Base-by-base conservation (phyloP, 2,888 invertebrate genomes). In the Drosophila macrospina region DNA sequence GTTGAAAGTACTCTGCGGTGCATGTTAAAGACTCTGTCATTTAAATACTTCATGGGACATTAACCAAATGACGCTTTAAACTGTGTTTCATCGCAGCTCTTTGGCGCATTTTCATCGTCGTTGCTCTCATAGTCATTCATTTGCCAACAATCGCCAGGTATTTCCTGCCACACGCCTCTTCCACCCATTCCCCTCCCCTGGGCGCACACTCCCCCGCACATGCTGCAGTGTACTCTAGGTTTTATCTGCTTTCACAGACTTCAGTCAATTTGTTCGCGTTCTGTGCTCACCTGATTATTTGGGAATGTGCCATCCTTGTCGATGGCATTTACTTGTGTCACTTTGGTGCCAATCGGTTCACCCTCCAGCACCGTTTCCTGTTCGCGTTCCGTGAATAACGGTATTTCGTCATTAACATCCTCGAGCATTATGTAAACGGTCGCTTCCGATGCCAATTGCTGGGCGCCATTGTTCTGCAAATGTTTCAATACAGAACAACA, bases 351-450 rank as follows among this genome's bases (percentile, higher is more conserved):
- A 83, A 98, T 96, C 39, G 97, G 97, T 92, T 98, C 98, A 68
- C 98, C 98, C 93, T 98, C 98, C 81, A 98, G 94, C 64, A 98
- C 98, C 4, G 98, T 98, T 93, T 98, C 98, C 92, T 98, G 98
- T 92, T 98, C 97, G 74, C 98, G 95, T 93, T 98, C 98, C 66
- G 98, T 98, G 93, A 99, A 98, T 77, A 98, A 93, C 24, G 99
- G 98, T 89, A 98, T 97, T 93, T 99, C 98, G 92, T 99, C 99
- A 93, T 99, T 99, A 64, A 98, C 98, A 92, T 99, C 98, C 93
- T 97, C 97, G 72, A 99, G 93, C 94, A 97, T 96, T 88, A 98
- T 97, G 93, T 95, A 96, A 78, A 98, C 97, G 36, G 98, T 98
- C 32, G 98, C 97, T 93, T 98, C 98, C 15, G 97, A 97, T 62